Evolutionary conservation across 2,888 invertebrate species (phyloP).

Genomic region (Ptycholaimellus sp.): DNA sequence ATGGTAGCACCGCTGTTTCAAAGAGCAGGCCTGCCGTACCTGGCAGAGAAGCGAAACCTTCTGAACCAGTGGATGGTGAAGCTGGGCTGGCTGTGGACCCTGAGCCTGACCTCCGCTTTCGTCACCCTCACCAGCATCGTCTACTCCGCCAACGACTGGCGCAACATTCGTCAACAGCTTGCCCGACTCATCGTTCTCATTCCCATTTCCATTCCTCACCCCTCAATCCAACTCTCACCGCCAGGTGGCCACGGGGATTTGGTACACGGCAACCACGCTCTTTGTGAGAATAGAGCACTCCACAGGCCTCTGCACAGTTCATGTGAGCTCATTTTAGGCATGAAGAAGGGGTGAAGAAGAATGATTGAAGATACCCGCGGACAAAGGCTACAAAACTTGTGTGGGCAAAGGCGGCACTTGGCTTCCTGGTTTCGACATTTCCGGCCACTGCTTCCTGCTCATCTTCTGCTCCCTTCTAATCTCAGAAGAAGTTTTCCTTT

Average conservation of each 20-base stretch:
- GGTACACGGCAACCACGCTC: constrained; percentile 53
- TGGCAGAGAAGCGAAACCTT: constrained; percentile 66
- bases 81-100: constrained; percentile 90
- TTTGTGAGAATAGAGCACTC: background rate
- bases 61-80: constrained; percentile 83
- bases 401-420: constrained; percentile 47
- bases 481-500: constrained; percentile 84
- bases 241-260: constrained; percentile 54
- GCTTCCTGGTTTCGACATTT: constrained; percentile 83
- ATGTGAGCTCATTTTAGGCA: constrained; percentile 9
- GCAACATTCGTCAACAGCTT: constrained; percentile 41
- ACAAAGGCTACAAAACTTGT: too few relatives aligned
- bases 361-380: too few relatives aligned
- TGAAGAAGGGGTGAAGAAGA: too few relatives aligned
- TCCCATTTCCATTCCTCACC: constrained; percentile 12
- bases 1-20: too few relatives aligned
- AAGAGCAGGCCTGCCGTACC: constrained; percentile 34
- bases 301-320: background rate
- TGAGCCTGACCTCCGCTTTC: constrained; percentile 51
- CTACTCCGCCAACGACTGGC: constrained; percentile 51
- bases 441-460: constrained; percentile 82
- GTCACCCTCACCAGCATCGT: constrained; percentile 53
- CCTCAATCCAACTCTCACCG: constrained; percentile 47
- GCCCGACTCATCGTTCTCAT: constrained; percentile 38
- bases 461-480: constrained; percentile 72